phyloP scores from a whole-genome alignment of 2,888 invertebrate species.

The Shargacucullia verbasci region DNA sequence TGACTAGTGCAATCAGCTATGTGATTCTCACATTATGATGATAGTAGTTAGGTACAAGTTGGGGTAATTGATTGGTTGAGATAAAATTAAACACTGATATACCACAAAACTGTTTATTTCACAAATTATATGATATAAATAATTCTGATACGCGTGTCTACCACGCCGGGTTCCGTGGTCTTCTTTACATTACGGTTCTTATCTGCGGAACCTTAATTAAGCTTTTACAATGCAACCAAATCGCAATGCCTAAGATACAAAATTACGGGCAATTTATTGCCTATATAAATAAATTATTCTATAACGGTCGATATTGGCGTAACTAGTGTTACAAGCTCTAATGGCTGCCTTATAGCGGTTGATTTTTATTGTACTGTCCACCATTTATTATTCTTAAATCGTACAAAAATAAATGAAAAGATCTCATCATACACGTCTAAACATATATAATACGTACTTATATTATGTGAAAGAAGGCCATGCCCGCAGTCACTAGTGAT shows the following conservation, averaged over 20 bases:
- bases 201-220: constrained; percentile 41
- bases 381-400: no score
- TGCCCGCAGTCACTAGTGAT: no score
- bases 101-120: constrained; percentile 54
- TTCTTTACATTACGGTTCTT: constrained; percentile 29
- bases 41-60: no score
- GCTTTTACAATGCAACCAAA: constrained; percentile 52
- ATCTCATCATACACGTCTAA: no score
- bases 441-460: no score
- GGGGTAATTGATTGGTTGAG: not conserved
- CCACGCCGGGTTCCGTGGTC: constrained; percentile 39
- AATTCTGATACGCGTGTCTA: constrained; percentile 28
- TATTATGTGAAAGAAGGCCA: no score
- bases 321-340: not conserved
- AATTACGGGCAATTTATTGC: constrained; percentile 37
- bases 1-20: no score
- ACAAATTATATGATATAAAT: constrained; percentile 50
- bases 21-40: no score
- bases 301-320: constrained; percentile 14
- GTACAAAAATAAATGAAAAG: no score
- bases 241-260: constrained; percentile 46
- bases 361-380: constrained; percentile 4
- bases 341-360: no score
- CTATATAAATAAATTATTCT: constrained; percentile 27
- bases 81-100: constrained; percentile 29